Base-by-base conservation (phyloP, 1,140 invertebrate genomes). In the Brachionus manjavacas region DNA sequence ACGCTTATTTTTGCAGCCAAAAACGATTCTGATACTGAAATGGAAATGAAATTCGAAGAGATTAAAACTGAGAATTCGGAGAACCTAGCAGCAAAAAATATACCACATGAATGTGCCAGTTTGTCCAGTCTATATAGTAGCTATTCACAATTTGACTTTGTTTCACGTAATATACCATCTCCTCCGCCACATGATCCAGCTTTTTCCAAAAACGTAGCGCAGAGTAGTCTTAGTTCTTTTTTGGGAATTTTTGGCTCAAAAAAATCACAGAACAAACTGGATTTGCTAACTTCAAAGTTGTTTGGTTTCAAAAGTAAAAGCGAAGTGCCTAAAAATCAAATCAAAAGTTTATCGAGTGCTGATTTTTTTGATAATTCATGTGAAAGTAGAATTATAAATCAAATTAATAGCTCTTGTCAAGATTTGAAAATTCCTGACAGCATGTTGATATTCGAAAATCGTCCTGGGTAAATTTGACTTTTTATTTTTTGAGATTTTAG, bases 391-490 rank as follows among this genome's bases (percentile, higher is more conserved):
- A 60, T 60, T 23, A 23, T 9, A 9, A 60, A 60, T 23, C 52
- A 60, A 3, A 60, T 60, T 20, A 60, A 60, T 20, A 60, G 16
- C 46, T 76, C 72, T 8, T 25, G n/a, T 2, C 72, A 76, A 76
- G 72, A 76, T 23, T 28, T 76, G 12, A 81, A 68, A 81, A 49
- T 81, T 64, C 79, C 79, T 20, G 79, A 81, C 64, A 43, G 35
- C n/a, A 43, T 81, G 31, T 14, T 83, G 16, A 83, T 83, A 3
- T 83, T 83, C 8, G 81, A 83, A 70, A 72, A 83, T 9, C 60
- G 81, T 35, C 81, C 81, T 8, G 68, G 66, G 66, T 68, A 66
- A 66, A n/a, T 39, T 66, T 66, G 28, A 23, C 8, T 23, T 35
- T 68, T 68, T n/a, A 28, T 25, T 0, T 31, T 31, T 31, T 35